phyloP scores from a whole-genome alignment of 2,113 vertebrate genomes.

The Dascyllus trimaculatus region DNA sequence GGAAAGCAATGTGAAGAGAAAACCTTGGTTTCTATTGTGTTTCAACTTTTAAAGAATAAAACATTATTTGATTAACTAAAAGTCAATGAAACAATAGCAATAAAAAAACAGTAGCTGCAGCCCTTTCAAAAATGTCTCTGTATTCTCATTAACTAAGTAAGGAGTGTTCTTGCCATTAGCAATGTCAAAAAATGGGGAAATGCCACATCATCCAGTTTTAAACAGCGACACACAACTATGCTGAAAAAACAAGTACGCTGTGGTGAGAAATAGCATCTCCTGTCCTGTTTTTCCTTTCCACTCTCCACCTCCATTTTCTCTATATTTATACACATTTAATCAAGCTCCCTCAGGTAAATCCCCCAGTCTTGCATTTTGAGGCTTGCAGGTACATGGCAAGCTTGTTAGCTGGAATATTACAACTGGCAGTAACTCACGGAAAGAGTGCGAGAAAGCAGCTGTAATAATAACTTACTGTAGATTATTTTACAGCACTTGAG shows the following conservation, averaged over 20 bases:
- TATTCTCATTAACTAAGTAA: background rate
- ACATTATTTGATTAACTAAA: background rate
- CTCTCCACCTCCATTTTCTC: background rate
- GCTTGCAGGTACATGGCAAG: conserved; percentile 32
- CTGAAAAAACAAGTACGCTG: background rate
- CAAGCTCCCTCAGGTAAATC: conserved; percentile 12
- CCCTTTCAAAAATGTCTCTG: background rate
- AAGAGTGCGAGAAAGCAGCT: conserved; percentile 6
- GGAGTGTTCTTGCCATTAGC: no score
- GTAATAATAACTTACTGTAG: background rate
- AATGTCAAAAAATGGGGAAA: background rate
- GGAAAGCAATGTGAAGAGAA: no score
- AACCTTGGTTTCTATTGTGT: background rate
- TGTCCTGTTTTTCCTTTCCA: background rate
- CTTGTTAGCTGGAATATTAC: conserved; percentile 10
- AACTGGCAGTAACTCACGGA: conserved; percentile 8
- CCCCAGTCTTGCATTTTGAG: background rate
- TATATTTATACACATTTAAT: conserved; percentile 19
- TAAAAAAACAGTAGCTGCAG: background rate
- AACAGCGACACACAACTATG: background rate
- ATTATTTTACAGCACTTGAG: background rate
- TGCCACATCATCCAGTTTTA: background rate
- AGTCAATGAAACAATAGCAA: background rate
- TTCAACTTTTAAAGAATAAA: background rate
- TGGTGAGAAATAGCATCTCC: conserved; percentile 6